A percentile compares a stretch with the other conserved stretches of the same genome.
phyloP scores from a whole-genome alignment of 2,113 vertebrate genomes.

The Notarius quadriscutis region DNA sequence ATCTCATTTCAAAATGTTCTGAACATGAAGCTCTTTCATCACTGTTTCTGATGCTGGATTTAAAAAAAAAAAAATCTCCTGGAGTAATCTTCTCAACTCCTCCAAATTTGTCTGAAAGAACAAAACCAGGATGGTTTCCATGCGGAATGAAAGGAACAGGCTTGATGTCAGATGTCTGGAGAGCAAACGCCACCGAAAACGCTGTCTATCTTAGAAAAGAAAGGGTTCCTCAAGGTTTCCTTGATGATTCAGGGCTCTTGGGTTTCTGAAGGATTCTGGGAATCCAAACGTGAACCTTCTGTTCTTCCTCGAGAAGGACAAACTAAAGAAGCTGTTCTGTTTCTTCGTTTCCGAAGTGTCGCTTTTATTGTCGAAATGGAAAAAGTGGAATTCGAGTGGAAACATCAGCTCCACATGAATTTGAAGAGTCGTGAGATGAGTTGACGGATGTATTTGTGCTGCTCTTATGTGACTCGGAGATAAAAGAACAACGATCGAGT shows the following conservation, averaged over 20 bases:
- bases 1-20: slow-evolving; percentile 19
- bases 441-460: background rate
- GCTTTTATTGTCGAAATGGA: background rate
- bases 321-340: background rate
- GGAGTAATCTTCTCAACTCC: background rate
- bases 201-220: background rate
- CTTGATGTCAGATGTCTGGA: background rate
- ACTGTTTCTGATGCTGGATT: background rate
- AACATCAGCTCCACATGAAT: background rate
- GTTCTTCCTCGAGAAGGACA: background rate
- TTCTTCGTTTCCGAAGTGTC: background rate
- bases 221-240: background rate
- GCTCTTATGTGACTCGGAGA: background rate
- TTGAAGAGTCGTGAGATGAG: too few species aligned
- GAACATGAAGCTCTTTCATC: background rate
- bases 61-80: background rate
- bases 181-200: background rate
- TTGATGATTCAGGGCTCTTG: background rate
- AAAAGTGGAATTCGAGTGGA: background rate
- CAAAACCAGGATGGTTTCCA: background rate
- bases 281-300: background rate
- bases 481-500: background rate
- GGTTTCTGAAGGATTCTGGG: background rate
- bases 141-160: background rate
- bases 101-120: background rate